phyloP scores from a whole-genome alignment of 2,888 invertebrate species.

The Nowickia ferox region DNA sequence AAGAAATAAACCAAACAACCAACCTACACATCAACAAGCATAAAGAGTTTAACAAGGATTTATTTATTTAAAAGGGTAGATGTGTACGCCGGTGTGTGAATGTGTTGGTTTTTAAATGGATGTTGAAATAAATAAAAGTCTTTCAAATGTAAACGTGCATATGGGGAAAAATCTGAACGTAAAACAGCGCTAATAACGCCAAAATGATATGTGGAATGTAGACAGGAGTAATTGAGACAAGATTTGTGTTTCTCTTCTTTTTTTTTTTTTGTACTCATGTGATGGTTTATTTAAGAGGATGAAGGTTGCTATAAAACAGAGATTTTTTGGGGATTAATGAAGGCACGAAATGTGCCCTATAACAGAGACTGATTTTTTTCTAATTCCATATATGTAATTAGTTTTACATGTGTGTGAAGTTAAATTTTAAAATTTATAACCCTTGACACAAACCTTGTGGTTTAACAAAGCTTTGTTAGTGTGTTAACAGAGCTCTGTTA shows the following conservation, averaged over 20 bases:
- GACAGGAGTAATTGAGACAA: constrained; percentile 31
- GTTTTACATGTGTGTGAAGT: too few relatives aligned
- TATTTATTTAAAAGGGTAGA: background rate
- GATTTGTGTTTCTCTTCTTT: constrained; percentile 11
- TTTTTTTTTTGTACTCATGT: background rate
- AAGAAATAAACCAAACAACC: constrained; percentile 1
- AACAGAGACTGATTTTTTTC: background rate
- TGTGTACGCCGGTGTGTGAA: constrained; percentile 3
- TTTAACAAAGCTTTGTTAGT: too few relatives aligned
- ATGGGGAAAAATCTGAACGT: constrained; percentile 4
- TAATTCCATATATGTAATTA: too few relatives aligned
- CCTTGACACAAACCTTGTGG: too few relatives aligned
- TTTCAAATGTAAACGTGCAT: background rate
- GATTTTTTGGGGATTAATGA: background rate
- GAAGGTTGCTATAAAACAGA: too few relatives aligned
- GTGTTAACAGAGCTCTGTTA: too few relatives aligned
- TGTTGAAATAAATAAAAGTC: constrained; percentile 42
- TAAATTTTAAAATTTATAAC: too few relatives aligned
- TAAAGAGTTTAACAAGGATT: constrained; percentile 39
- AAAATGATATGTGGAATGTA: constrained; percentile 43
- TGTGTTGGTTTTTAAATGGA: constrained; percentile 29
- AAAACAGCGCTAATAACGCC: constrained; percentile 39
- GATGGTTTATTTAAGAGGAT: background rate
- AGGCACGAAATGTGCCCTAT: background rate
- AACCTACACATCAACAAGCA: constrained; percentile 33